Evolutionary conservation across 1,140 invertebrate species (phyloP), one percentile per base, ranked within the genome.

Genomic region (Aricia agestis): DNA sequence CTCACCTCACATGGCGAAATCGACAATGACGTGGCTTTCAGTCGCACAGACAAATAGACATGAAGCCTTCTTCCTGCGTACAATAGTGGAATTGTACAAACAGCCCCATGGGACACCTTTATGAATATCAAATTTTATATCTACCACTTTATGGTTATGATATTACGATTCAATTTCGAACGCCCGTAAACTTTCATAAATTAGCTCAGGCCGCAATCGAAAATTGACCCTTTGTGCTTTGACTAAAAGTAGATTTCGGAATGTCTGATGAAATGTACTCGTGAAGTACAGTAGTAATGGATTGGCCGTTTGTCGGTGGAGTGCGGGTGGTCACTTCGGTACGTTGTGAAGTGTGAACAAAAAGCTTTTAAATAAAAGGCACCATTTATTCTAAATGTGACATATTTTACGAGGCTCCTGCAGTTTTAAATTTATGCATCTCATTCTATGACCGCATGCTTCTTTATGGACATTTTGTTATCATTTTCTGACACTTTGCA

Each of bases 301-400:
- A 87, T 87, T 87, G 83, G 80, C 73, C 75, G 83, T 80, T 83
- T 82, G 83, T 82, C 77, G 77, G 75, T 71, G 69, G 75, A 82
- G 79, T 78, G 80, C 82, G 83, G 83, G 85, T 85, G 83, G 83
- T 80, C 83, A 81, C 74, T 83, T 78, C 73, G 75, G 78, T 78
- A 81, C 74, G 73, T 79, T 80, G 79, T 79, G 71, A 78, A 75
- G 76, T 79, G 75, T 77, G 74, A 78, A 75, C 77, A 70, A 70
- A 70, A 65, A 61, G 59, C 68, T 31, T 69, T 69, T 69, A 59
- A 69, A 61, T 69, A 19, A 59, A 52, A 58, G 13, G 15, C n/a
- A n/a, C 19, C 58, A 32, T 61, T 58, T 15, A 70, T 31, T 19
- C 57, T 25, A 68, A 68, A 68, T 42, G 45, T 58, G 45, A 58